Evolutionary conservation across 2,113 vertebrate species (phyloP), one percentile per base, ranked within the genome.

Genomic region (Nycticryphes semicollaris): DNA sequence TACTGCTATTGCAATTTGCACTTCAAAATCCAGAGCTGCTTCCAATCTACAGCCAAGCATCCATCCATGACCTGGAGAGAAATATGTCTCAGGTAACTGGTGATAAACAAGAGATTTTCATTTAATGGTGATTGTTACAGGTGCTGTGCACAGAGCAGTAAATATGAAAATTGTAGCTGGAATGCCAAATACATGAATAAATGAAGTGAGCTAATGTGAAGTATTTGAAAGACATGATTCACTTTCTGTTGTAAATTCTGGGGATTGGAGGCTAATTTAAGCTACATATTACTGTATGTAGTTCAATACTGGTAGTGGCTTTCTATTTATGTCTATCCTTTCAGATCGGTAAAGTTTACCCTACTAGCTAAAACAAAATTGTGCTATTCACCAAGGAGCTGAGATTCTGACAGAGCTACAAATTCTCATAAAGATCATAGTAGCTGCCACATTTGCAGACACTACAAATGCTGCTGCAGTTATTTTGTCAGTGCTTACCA

Each of bases 261-360:
- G 25, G 47, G 23, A 37, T 54, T 50, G 20, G 30, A 69, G 37
- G 51, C 69, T 96, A 79, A 92, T 92, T 87, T 91, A 92, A 84
- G 51, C 33, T 72, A 75, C 41, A 50, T 53, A 79, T 20, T 75
- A 78, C 17, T 78, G 31, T 59, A 10, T 28, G 31, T 51, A 45
- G 39, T 53, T 79, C 80, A 92, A 23, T 79, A 92, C 15, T 27
- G 31, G 31, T 47, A 91, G 66, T 73, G 50, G 41, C 17, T 91
- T 78, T 75, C 85, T 89, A 63, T 67, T 92, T 89, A 73, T 91
- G 87, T 7, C 21, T 25, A 82, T 75, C 62, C 57, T 87, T 89
- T 66, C 56, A 78, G 83, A 93, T 59, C 56, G 75, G 74, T 64
- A 68, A 85, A 92, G 60, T 92, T 96, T 90, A 81, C 33, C 83